phyloP scores from a whole-genome alignment of 2,113 vertebrate species.

The Mustela nigripes region DNA sequence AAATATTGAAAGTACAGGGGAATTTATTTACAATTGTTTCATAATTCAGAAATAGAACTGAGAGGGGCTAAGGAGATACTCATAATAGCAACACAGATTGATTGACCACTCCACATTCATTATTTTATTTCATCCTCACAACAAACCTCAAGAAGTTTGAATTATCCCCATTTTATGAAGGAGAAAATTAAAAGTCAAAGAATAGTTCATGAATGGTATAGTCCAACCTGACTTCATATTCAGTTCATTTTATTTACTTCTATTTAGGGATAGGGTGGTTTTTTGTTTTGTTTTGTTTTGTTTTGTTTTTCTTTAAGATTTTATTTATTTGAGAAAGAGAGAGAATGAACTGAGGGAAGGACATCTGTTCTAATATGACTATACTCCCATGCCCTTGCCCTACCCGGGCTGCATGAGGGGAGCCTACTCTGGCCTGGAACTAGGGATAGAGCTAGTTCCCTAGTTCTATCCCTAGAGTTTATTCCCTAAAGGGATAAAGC shows the following conservation, averaged over 20 bases:
- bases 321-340: background rate
- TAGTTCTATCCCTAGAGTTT: no score
- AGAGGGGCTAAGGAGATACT: background rate
- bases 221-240: background rate
- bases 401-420: no score
- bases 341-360: background rate
- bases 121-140: background rate
- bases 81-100: background rate
- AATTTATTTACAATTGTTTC: background rate
- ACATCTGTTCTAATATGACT: no score
- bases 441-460: no score
- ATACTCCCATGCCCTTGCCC: no score
- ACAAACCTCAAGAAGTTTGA: background rate
- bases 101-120: background rate
- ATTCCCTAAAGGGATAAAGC: background rate
- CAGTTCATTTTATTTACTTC: background rate
- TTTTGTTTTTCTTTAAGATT: background rate
- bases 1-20: background rate
- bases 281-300: background rate
- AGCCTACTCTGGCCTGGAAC: no score
- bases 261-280: background rate
- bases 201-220: background rate
- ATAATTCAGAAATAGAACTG: background rate
- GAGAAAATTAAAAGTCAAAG: constrained; percentile 16
- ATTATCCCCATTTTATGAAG: constrained; percentile 32